A percentile compares a stretch with the other conserved stretches of the same genome.
These are phyloP conservation scores for Carassius gibelio DNA, from an alignment of 2,113 vertebrate species.

Conservation along the genomic window DNA sequence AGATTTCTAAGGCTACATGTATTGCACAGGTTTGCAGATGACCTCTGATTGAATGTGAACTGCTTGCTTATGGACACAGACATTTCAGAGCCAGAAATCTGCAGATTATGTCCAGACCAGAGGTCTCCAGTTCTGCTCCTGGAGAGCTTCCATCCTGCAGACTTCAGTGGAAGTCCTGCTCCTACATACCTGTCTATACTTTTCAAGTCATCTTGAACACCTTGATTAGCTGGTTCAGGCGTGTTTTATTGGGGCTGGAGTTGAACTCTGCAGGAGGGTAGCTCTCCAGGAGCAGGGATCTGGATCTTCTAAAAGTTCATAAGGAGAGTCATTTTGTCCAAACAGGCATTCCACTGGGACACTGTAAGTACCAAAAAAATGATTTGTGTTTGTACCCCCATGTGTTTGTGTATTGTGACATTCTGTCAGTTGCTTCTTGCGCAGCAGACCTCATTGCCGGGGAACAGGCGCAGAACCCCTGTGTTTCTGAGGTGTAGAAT, in stretches of 20 bases:
- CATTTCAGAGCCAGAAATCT: no score
- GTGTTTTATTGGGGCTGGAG: not conserved
- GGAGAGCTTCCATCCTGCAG: not conserved
- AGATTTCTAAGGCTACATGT: not conserved
- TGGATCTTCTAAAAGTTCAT: not conserved
- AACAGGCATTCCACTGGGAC: not conserved
- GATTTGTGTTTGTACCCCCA: not conserved
- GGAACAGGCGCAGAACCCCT: not conserved
- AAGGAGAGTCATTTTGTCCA: not conserved
- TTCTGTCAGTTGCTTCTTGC: not conserved
- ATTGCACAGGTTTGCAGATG: not conserved
- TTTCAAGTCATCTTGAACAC: not conserved
- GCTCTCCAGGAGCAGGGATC: not conserved
- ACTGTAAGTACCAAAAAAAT: not conserved
- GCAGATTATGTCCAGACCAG: not conserved
- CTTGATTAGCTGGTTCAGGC: not conserved
- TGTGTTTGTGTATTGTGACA: not conserved
- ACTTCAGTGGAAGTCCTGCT: not conserved
- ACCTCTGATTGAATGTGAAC: no score
- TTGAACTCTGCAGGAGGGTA: not conserved
- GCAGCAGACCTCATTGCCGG: not conserved
- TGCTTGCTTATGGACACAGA: no score
- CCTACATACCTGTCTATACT: not conserved
- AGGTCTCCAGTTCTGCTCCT: not conserved
- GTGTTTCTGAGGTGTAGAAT: slow-evolving; percentile 55